phyloP scores from a whole-genome alignment of 2,113 vertebrate species.

The Hyla sarda region DNA sequence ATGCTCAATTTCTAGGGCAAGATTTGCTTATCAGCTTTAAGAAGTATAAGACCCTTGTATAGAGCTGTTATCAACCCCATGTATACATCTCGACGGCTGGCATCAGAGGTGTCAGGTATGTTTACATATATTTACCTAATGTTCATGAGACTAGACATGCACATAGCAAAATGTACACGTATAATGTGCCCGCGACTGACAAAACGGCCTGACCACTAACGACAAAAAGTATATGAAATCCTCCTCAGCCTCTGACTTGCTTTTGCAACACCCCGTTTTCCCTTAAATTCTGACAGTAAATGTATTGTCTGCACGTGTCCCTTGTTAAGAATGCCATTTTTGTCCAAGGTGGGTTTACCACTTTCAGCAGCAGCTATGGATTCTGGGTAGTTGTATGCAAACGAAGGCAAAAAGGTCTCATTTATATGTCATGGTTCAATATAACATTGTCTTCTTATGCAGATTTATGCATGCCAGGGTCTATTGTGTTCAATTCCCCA shows the following conservation, averaged over 20 bases:
- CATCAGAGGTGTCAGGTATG: neutral
- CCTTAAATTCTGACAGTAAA: conserved; percentile 3
- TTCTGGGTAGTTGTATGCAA: conserved; percentile 47
- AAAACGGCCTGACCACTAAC: neutral
- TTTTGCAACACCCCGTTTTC: neutral
- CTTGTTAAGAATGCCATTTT: conserved; percentile 29
- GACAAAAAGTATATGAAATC: conserved; percentile 18
- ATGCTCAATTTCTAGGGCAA: neutral
- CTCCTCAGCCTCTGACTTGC: neutral
- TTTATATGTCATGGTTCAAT: conserved; percentile 43
- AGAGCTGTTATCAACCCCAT: neutral
- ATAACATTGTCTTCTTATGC: conserved; percentile 43
- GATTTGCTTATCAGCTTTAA: neutral
- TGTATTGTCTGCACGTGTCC: neutral
- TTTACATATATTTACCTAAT: conserved; percentile 34
- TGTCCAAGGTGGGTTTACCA: conserved; percentile 33
- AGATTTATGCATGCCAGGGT: conserved; percentile 45
- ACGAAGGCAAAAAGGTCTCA: conserved; percentile 22
- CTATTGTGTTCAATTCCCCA: conserved; percentile 51
- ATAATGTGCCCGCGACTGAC: conserved; percentile 10
- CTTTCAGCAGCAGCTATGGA: conserved; percentile 9
- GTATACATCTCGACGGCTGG: neutral
- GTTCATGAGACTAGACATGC: too few relatives aligned
- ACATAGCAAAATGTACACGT: neutral
- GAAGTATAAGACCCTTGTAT: neutral